phyloP scores from a whole-genome alignment of 2,888 invertebrate genomes.

The Chouioia cunea region DNA sequence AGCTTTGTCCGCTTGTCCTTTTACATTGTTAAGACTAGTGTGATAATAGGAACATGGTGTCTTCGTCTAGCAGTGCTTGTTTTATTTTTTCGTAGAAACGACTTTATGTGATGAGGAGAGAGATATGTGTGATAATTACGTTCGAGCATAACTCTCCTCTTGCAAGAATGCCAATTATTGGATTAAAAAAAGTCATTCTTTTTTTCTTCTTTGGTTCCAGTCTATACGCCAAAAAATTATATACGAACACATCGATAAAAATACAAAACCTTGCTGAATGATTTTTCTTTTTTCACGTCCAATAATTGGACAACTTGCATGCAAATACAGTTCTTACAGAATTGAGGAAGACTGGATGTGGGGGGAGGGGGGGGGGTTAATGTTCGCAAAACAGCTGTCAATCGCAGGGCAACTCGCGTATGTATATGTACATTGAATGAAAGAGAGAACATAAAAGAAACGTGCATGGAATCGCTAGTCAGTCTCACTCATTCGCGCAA shows the following conservation, averaged over 20 bases:
- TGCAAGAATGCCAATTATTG: slow-evolving; percentile 5
- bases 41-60: slow-evolving; percentile 68
- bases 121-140: slow-evolving; percentile 48
- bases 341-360: slow-evolving; percentile 45
- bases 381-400: slow-evolving; percentile 30
- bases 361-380: not conserved
- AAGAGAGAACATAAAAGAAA: not conserved
- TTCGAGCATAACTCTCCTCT: slow-evolving; percentile 1
- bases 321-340: slow-evolving; percentile 30
- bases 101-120: slow-evolving; percentile 24
- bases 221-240: slow-evolving; percentile 23
- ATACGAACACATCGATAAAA: slow-evolving; percentile 29
- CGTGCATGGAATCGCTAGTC: slow-evolving; percentile 33
- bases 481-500: slow-evolving; percentile 20
- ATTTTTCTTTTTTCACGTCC: not conserved
- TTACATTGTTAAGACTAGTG: slow-evolving; percentile 66
- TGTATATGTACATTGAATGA: too few species aligned
- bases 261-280: slow-evolving; percentile 29
- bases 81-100: slow-evolving; percentile 43
- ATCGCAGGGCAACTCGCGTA: slow-evolving; percentile 24
- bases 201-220: not conserved
- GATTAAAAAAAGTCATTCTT: not conserved
- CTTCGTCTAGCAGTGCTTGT: slow-evolving; percentile 58
- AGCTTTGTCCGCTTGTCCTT: slow-evolving; percentile 34
- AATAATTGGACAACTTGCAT: slow-evolving; percentile 5